Conservation (phyloP, 2,113 vertebrate species). For the Engraulis encrasicolus region DNA sequence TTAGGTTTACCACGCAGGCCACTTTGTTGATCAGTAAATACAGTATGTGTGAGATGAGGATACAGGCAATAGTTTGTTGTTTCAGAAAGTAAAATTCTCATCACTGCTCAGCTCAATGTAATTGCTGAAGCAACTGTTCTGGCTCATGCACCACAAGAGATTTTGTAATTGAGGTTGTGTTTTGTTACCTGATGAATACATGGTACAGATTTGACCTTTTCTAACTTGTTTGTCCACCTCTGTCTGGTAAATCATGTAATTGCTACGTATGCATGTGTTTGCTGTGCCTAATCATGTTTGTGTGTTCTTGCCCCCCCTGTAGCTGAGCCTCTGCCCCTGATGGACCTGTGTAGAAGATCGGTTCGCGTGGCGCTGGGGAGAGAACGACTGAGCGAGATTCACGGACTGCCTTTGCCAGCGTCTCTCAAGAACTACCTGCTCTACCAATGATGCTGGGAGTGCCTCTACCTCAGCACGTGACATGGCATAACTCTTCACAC, state of each 20-base stretch:
- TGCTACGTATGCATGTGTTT: too few species aligned
- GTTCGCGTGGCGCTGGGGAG: constrained; percentile 92
- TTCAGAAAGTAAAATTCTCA: too few species aligned
- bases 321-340: constrained; percentile 96
- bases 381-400: constrained; percentile 90
- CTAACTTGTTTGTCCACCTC: neutral
- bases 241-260: neutral
- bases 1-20: too few species aligned
- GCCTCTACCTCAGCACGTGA: constrained; percentile 32
- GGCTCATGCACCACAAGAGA: too few species aligned
- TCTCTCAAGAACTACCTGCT: constrained; percentile 98
- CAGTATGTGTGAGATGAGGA: too few species aligned
- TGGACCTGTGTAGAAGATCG: constrained; percentile 94
- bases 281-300: neutral
- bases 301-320: constrained; percentile 34
- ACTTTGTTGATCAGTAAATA: too few species aligned
- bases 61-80: too few species aligned
- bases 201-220: too few species aligned
- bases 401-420: constrained; percentile 87
- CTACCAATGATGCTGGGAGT: constrained; percentile 85
- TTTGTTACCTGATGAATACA: too few species aligned
- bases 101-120: too few species aligned
- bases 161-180: too few species aligned
- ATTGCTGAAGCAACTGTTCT: too few species aligned
- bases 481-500: constrained; percentile 42